Conservation (phyloP, 2,797 vertebrate genomes). For the Chaetodon trifasciatus region DNA sequence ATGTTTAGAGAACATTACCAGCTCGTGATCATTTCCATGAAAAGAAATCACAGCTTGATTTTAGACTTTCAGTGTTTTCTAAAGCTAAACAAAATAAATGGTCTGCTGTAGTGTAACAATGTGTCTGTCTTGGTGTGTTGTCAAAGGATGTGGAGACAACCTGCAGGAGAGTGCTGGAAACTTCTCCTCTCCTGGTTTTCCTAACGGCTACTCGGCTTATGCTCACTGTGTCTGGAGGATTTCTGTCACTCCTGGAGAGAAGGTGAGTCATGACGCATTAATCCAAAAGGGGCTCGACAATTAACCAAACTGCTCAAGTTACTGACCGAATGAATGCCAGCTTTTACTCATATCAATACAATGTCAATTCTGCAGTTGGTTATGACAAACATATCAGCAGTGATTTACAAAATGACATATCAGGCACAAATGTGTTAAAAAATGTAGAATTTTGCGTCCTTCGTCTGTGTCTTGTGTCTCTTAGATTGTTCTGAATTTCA, state of each 20-base stretch:
- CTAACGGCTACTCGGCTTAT: slow-evolving; percentile 94
- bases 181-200: slow-evolving; percentile 95
- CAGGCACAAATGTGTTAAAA: too few species aligned
- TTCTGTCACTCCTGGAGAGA: slow-evolving; percentile 97
- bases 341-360: too few species aligned
- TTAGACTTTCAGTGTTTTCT: not conserved
- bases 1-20: not conserved
- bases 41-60: not conserved
- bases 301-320: not conserved
- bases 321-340: too few species aligned
- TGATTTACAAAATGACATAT: too few species aligned
- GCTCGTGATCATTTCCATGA: not conserved
- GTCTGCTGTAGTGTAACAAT: not conserved
- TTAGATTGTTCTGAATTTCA: slow-evolving; percentile 96
- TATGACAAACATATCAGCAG: too few species aligned
- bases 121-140: slow-evolving; percentile 4
- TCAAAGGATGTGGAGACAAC: slow-evolving; percentile 92
- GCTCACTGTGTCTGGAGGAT: slow-evolving; percentile 97
- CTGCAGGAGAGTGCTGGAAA: slow-evolving; percentile 96
- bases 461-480: slow-evolving; percentile 30
- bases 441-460: not conserved
- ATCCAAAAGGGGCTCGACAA: not conserved
- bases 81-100: not conserved
- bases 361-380: too few species aligned
- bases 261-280: slow-evolving; percentile 82